Base-by-base conservation (phyloP, 2,113 vertebrate species). In the Octodon degus region DNA sequence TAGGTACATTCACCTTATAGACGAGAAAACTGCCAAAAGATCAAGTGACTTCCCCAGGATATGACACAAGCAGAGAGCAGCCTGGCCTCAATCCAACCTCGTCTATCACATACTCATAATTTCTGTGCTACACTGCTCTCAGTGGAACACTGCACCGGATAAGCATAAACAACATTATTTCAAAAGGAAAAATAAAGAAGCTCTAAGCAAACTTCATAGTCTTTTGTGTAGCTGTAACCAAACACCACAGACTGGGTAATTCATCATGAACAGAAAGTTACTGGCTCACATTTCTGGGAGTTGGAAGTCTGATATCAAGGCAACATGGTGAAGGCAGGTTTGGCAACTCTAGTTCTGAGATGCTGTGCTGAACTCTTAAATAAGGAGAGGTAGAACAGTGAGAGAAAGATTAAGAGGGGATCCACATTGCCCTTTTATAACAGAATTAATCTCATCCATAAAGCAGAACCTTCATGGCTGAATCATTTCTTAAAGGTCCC, bases 121-220 rank as follows among this genome's bases (percentile, higher is more conserved):
- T n/a, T 80, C 47, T 32, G 19, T 58, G 19, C 40, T 88, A 12
- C 40, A 8, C 5, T 37, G 62, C 65, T 62, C 19, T 32, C 77
- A 53, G 24, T 79, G 40, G 65, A 79, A 91, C 37, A 40, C 14
- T 50, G 79, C 90, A 47, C 55, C 34, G 79, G 67, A 62, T 40
- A 95, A 96, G 30, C 16, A 72, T 40, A 83, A n/a, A 70, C 2
- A 55, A 72, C 67, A 63, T 84, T 70, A 92, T 58, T 84, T 93
- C 55, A 85, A 84, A 94, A 80, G n/a, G 70, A 37, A 96, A 94
- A 94, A 68, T 9, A 40, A 83, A 55, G 50, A 74, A 27, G 12
- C n/a, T 70, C 11, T 58, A 37, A 83, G 37, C 20, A 72, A 70
- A 24, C 40, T 13, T 77, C 60, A 68, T 63, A 68, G 22, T 89